Evolutionary conservation across 2,888 invertebrate species (phyloP), one percentile per base, ranked within the genome.

Genomic region (Eurytoma adleriae): DNA sequence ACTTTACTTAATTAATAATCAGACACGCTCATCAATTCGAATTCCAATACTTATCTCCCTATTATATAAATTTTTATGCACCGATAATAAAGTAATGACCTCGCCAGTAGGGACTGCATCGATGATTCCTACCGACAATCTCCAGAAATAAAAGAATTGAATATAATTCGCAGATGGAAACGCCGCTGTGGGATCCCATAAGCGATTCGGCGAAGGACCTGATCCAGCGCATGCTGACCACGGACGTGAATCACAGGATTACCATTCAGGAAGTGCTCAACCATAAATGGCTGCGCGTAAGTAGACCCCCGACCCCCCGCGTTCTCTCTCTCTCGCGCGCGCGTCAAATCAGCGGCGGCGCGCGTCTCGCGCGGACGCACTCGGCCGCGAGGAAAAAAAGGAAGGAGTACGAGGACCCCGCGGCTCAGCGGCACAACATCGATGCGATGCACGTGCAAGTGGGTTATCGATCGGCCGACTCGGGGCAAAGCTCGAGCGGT

Each of bases 241-340:
- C 96, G 66, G 98, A 99, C 91, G 97, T 97, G 80, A 95, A 96
- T 85, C 96, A 97, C 90, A 93, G 99, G 90, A 96, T 98, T 88
- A 97, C 97, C 79, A 97, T 99, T 88, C 97, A 98, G 89, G 97
- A 99, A 91, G 98, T 98, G 81, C 94, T 99, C 81, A 96, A 96
- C 89, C 99, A 99, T 92, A 96, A 96, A 85, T 99, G 99, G 99
- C 95, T 99, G 89, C 94, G 96, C 93, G 98, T 98, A 92, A 92
- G 93, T 91, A 30, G 10, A 48, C 54, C 12, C 40, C 40, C 7
- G 24, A 40, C 40, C 40, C 40, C 1, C 10, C 40, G 10, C 40
- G n/a, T n/a, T 10, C 40, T 1, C 1, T 40, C 40, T 40, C 40
- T 40, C 40, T 0, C 10, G 40, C 10, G 40, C 40, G 0, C 10